These are phyloP conservation scores for Syngnathus floridae DNA, from an alignment of 2,113 vertebrate genomes.

Conservation along the genomic window DNA sequence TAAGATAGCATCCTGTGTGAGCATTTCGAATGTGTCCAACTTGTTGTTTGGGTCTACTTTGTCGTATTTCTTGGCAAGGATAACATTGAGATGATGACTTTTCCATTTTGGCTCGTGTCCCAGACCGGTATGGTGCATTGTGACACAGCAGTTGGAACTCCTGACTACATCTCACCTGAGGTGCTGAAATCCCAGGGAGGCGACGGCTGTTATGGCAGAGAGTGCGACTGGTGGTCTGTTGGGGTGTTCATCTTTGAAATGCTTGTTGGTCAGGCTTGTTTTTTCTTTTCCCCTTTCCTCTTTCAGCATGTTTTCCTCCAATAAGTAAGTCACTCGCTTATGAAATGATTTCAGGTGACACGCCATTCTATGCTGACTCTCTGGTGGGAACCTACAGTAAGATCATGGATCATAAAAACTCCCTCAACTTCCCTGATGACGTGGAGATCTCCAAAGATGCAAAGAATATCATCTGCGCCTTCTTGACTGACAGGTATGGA, in stretches of 20 bases:
- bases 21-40: neutral
- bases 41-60: neutral
- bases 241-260: conserved; percentile 98
- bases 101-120: conserved; percentile 24
- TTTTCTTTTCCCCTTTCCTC: neutral
- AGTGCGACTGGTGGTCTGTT: conserved; percentile 99
- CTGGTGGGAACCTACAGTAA: conserved; percentile 98
- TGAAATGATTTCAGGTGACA: conserved; percentile 76
- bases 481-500: conserved; percentile 89
- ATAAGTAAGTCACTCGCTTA: too few relatives aligned
- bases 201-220: conserved; percentile 92
- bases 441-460: conserved; percentile 96
- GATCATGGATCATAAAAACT: conserved; percentile 99
- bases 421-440: conserved; percentile 92
- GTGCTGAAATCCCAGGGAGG: conserved; percentile 94
- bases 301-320: neutral
- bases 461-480: conserved; percentile 96
- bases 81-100: neutral
- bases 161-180: conserved; percentile 95
- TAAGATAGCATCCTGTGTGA: neutral
- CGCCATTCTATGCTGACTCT: conserved; percentile 97
- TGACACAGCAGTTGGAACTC: conserved; percentile 93
- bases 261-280: conserved; percentile 87
- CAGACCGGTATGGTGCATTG: conserved; percentile 98
- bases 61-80: neutral